These are phyloP conservation scores for Ameiurus melas DNA, from an alignment of 2,113 vertebrate genomes.

Conservation along the genomic window DNA sequence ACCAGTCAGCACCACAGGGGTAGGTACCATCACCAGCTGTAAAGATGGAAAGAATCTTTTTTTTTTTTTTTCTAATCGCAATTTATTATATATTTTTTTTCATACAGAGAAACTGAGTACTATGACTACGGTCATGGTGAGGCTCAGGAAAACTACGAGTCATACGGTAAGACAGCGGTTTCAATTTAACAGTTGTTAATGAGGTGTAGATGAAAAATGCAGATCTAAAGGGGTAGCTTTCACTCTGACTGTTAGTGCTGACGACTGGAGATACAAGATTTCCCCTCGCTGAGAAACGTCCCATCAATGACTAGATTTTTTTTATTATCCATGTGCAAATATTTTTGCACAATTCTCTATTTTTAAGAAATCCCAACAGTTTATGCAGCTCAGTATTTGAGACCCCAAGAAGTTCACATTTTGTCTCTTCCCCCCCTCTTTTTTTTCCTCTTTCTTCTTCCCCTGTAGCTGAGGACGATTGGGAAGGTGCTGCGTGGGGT, in stretches of 20 bases:
- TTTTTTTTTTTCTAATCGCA: no score
- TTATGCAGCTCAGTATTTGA: no score
- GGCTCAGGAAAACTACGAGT: slow-evolving; percentile 87
- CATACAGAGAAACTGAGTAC: slow-evolving; percentile 92
- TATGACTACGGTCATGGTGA: slow-evolving; percentile 98
- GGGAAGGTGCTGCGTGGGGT: slow-evolving; percentile 84
- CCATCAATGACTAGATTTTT: no score
- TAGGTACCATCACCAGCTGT: slow-evolving; percentile 68
- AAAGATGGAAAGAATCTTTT: neutral
- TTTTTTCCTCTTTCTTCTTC: neutral
- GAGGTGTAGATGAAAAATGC: no score
- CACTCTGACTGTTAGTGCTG: no score
- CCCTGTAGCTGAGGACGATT: slow-evolving; percentile 86
- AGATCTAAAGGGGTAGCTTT: no score
- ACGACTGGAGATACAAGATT: no score
- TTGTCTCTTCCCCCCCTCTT: no score
- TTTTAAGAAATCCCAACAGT: neutral
- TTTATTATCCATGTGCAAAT: no score
- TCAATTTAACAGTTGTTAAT: no score
- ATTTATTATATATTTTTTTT: no score
- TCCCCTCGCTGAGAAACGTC: no score
- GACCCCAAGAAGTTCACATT: neutral
- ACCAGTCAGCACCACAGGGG: slow-evolving; percentile 86
- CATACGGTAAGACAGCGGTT: slow-evolving; percentile 80
- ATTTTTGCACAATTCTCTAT: neutral